phyloP scores from a whole-genome alignment of 2,797 vertebrate species.

The Cynopterus sphinx region DNA sequence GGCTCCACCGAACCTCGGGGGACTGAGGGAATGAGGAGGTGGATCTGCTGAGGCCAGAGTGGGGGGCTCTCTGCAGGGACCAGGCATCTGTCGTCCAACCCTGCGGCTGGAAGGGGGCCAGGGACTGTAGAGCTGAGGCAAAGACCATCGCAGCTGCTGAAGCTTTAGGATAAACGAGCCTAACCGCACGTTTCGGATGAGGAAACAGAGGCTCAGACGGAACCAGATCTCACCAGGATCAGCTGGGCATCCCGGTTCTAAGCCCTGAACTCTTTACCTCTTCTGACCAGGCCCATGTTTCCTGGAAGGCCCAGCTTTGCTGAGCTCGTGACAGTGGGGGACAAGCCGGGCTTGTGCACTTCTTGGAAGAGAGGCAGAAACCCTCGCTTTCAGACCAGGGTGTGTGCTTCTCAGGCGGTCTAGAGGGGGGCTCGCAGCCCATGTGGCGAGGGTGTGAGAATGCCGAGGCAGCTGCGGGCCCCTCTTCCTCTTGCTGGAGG shows the following conservation, averaged over 20 bases:
- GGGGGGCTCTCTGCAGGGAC: not conserved
- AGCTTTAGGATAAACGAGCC: not conserved
- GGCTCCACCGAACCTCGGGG: conserved; percentile 23
- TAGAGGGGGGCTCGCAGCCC: not conserved
- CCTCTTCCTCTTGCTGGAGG: not conserved
- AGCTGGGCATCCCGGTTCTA: not conserved
- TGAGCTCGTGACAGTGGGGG: not conserved
- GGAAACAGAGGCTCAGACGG: not conserved
- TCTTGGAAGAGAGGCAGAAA: not conserved
- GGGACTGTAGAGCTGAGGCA: not conserved
- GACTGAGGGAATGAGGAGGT: conserved; percentile 64
- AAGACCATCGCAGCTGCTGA: not conserved
- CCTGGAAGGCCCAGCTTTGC: conserved; percentile 11
- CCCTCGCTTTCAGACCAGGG: not conserved
- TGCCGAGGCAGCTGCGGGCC: not conserved
- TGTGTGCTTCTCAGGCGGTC: not conserved
- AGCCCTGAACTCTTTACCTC: not conserved
- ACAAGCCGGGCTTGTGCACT: not conserved
- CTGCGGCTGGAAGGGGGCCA: conserved; percentile 29
- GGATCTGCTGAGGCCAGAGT: conserved; percentile 38
- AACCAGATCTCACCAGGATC: not conserved
- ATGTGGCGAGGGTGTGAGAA: not conserved
- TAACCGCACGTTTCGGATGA: not conserved
- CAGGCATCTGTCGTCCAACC: conserved; percentile 39
- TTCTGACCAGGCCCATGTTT: not conserved